Evolutionary conservation across 2,888 invertebrate species (phyloP).

Genomic region (Saturnia japonica): DNA sequence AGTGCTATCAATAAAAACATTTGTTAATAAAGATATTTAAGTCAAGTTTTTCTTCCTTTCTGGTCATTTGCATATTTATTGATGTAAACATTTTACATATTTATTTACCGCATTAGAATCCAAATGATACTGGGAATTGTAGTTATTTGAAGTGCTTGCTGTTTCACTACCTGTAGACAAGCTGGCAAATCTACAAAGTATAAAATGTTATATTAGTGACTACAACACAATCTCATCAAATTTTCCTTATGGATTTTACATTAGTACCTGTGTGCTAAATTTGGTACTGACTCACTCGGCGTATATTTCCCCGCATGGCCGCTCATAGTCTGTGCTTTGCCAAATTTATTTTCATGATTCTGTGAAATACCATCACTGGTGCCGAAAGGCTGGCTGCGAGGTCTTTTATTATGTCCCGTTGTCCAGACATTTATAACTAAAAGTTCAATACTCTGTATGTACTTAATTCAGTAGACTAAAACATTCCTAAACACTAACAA

Average conservation of each 20-base stretch:
- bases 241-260: conserved; percentile 20
- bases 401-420: conserved; percentile 84
- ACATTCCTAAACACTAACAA: not conserved
- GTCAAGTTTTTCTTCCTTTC: too few species aligned
- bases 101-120: conserved; percentile 66
- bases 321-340: conserved; percentile 88
- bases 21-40: too few species aligned
- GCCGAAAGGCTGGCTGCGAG: conserved; percentile 74
- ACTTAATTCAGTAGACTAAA: not conserved
- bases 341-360: conserved; percentile 86
- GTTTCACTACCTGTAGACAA: conserved; percentile 81
- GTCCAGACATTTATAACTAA: conserved; percentile 95
- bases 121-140: conserved; percentile 71
- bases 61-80: too few species aligned
- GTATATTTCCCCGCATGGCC: conserved; percentile 93
- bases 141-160: conserved; percentile 67
- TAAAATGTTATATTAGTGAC: conserved; percentile 10
- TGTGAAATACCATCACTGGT: conserved; percentile 61
- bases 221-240: conserved; percentile 8
- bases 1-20: too few species aligned
- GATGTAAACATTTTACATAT: too few species aligned
- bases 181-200: conserved; percentile 84
- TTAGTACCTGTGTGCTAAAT: conserved; percentile 74
- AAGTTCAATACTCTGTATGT: conserved; percentile 21
- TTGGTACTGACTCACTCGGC: conserved; percentile 83